These are phyloP conservation scores for Drosophila hawaiiensis DNA, from an alignment of 2,888 invertebrate genomes.

Conservation along the genomic window DNA sequence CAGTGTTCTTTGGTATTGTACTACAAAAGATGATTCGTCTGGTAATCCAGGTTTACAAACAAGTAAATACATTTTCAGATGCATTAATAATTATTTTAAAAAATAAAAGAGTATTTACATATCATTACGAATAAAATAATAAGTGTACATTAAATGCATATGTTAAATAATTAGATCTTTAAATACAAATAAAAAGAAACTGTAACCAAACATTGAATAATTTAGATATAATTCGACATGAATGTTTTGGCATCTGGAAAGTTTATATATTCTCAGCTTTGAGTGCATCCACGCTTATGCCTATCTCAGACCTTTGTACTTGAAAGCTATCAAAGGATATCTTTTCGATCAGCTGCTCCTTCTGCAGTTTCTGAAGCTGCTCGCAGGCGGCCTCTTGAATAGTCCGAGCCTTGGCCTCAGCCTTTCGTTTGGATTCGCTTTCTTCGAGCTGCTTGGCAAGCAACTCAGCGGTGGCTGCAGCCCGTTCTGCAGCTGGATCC, in stretches of 20 bases:
- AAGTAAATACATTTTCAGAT: neutral
- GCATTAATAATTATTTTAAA: neutral
- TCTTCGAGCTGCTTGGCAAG: slow-evolving; percentile 76
- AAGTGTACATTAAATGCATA: neutral
- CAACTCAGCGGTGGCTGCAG: slow-evolving; percentile 78
- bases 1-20: neutral
- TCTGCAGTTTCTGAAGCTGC: slow-evolving; percentile 70
- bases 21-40: neutral
- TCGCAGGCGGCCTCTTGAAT: slow-evolving; percentile 78
- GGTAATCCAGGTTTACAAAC: neutral
- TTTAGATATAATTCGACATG: neutral
- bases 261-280: slow-evolving; percentile 52
- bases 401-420: slow-evolving; percentile 65
- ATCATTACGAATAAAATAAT: neutral
- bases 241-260: neutral
- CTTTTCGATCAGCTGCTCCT: slow-evolving; percentile 44
- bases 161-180: neutral
- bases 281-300: slow-evolving; percentile 36
- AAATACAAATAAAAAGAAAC: neutral
- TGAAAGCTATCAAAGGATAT: slow-evolving; percentile 61
- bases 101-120: neutral
- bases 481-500: slow-evolving; percentile 70
- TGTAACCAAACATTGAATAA: neutral
- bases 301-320: slow-evolving; percentile 41
- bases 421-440: slow-evolving; percentile 70